Evolutionary conservation across 2,888 invertebrate species (phyloP).

Genomic region (Hydraecia micacea): DNA sequence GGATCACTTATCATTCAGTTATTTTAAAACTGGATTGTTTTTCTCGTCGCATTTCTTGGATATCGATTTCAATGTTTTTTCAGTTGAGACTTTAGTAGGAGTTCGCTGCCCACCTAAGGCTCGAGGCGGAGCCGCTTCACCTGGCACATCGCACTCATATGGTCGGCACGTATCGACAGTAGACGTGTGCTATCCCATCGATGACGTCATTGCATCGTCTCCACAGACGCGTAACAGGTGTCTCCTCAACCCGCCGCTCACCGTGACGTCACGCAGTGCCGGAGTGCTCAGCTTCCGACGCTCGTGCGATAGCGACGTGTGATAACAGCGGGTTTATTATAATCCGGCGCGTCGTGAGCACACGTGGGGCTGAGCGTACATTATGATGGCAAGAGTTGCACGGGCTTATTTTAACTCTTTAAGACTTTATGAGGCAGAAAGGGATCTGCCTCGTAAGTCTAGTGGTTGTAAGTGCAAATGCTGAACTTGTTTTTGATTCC

Average conservation of each 20-base stretch:
- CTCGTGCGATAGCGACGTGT: neutral
- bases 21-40: neutral
- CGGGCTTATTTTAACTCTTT: neutral
- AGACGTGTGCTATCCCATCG: neutral
- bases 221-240: neutral
- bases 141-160: neutral
- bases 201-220: neutral
- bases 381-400: neutral
- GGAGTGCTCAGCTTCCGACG: constrained; percentile 19
- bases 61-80: constrained; percentile 4
- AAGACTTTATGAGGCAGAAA: too few species aligned
- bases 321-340: neutral
- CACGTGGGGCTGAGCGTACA: neutral
- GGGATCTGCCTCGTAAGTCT: neutral
- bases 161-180: neutral
- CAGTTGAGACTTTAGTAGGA: neutral
- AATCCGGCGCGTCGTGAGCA: neutral
- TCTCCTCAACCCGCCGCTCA: neutral
- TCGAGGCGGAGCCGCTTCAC: neutral
- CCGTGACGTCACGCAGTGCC: constrained; percentile 4
- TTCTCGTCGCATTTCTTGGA: neutral
- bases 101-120: neutral
- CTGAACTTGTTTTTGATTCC: neutral
- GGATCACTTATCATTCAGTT: neutral
- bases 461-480: neutral